phyloP scores from a whole-genome alignment of 2,113 vertebrate species.

The Calidris pugnax region DNA sequence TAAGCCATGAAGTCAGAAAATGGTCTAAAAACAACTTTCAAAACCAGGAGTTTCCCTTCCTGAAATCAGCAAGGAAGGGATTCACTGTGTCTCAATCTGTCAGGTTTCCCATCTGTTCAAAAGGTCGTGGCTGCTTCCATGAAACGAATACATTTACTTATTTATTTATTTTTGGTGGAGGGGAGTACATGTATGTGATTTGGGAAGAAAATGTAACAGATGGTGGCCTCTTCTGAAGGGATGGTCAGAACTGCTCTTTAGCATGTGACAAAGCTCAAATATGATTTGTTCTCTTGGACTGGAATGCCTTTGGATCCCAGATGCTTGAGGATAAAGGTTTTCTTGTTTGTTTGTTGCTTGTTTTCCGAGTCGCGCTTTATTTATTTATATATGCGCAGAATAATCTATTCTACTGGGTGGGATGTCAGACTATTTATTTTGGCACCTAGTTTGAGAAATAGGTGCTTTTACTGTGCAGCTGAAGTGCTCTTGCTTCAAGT shows the following conservation, averaged over 20 bases:
- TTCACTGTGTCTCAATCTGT: not conserved
- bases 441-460: not conserved
- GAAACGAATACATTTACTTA: not conserved
- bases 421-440: not conserved
- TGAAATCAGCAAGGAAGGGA: not conserved
- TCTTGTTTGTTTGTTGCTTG: not conserved
- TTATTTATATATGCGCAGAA: not conserved
- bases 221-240: not conserved
- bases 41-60: not conserved
- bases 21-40: not conserved
- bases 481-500: not conserved
- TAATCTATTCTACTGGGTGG: not conserved
- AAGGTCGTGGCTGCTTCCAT: not conserved
- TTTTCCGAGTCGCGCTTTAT: not conserved
- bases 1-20: not conserved
- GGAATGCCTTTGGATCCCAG: not conserved
- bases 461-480: not conserved
- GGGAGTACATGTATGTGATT: not conserved
- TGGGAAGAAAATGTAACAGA: not conserved
- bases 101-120: not conserved
- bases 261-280: not conserved
- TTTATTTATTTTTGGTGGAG: not conserved
- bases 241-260: not conserved
- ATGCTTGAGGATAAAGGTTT: not conserved
- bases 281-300: not conserved